These are phyloP conservation scores for Dasysyrphus albostriatus DNA, from an alignment of 2,888 invertebrate species.

Conservation along the genomic window DNA sequence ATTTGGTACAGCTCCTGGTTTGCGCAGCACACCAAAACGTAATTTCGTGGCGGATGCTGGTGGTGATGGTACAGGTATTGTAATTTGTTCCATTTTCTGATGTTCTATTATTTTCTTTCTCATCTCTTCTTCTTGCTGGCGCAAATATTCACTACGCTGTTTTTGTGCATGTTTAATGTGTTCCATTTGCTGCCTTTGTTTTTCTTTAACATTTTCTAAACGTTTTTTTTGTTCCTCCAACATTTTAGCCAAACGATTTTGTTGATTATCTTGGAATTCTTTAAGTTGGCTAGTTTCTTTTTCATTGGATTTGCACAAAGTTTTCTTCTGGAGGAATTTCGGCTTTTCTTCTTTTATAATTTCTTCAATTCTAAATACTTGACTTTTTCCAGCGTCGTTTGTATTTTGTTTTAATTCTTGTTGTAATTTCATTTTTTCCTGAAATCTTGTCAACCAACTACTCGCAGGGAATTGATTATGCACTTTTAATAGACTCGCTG, in stretches of 20 bases:
- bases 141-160: not conserved
- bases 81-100: not conserved
- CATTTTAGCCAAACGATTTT: not conserved
- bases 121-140: not conserved
- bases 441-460: not conserved
- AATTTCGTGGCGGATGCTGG: not conserved
- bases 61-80: not conserved
- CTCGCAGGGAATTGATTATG: not conserved
- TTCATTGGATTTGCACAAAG: not conserved
- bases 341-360: not conserved
- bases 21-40: not conserved
- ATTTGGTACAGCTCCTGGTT: not conserved
- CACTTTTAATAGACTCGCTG: not conserved
- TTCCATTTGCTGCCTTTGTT: not conserved
- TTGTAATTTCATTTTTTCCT: not conserved
- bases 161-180: not conserved
- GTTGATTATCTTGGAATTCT: not conserved
- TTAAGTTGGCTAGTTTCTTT: not conserved
- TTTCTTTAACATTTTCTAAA: constrained; percentile 7
- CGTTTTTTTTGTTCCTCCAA: not conserved
- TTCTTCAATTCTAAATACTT: not conserved
- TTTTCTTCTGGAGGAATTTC: not conserved
- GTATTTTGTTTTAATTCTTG: not conserved
- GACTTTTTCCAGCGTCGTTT: not conserved
- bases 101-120: not conserved